Conservation (phyloP, 2,888 invertebrate species). For the Acanthosepion lycidas region DNA sequence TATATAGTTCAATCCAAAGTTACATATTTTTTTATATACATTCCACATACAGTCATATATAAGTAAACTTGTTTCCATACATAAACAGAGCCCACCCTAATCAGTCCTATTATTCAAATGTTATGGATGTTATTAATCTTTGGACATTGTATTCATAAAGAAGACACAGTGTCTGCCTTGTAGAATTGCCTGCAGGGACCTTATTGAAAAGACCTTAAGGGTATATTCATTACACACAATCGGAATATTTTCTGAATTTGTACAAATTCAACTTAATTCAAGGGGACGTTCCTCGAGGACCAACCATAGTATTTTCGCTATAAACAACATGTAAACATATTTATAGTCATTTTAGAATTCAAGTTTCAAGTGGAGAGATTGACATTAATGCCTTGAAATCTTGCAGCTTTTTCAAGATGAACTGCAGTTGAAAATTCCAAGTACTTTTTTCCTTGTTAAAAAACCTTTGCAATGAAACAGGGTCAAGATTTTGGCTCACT, state of each 20-base stretch:
- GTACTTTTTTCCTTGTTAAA: too few relatives aligned
- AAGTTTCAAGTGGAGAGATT: neutral
- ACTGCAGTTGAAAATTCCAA: too few relatives aligned
- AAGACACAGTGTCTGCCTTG: neutral
- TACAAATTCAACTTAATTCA: neutral
- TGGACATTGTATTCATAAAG: neutral
- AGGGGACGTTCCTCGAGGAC: neutral
- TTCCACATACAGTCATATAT: neutral
- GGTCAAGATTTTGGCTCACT: too few relatives aligned
- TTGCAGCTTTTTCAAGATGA: too few relatives aligned
- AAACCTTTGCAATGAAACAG: too few relatives aligned
- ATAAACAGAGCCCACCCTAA: neutral
- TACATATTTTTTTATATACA: neutral
- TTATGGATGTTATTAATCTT: constrained; percentile 20
- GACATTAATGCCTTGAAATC: neutral
- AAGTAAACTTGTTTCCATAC: neutral
- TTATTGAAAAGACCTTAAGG: neutral
- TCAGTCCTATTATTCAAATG: neutral
- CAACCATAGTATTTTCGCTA: neutral
- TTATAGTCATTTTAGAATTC: neutral
- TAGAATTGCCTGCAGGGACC: neutral
- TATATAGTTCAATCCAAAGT: neutral
- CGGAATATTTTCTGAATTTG: neutral
- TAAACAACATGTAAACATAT: neutral
- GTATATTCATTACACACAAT: constrained; percentile 4